Conservation (phyloP, 2,888 invertebrate species). For the Polydrusus tereticollis region DNA sequence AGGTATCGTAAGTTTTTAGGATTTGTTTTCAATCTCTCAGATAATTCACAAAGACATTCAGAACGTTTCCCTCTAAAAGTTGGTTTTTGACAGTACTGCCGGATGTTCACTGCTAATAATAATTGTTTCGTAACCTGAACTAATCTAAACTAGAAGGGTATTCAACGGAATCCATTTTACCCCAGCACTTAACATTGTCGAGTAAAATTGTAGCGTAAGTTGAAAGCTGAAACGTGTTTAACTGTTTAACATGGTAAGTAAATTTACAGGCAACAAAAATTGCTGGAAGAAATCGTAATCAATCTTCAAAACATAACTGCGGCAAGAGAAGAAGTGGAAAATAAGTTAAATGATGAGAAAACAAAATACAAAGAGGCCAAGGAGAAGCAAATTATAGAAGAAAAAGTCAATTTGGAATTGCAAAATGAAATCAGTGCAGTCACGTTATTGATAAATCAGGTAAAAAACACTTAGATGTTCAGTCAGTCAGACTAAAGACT, state of each 20-base stretch:
- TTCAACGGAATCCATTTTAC: too few species aligned
- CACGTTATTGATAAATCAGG: conserved; percentile 70
- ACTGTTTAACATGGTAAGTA: too few species aligned
- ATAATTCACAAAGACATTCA: too few species aligned
- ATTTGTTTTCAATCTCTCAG: too few species aligned
- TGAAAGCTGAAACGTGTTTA: background rate
- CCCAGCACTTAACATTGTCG: too few species aligned
- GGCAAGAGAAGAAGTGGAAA: conserved; percentile 70
- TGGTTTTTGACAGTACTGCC: too few species aligned
- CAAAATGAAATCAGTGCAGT: conserved; percentile 73
- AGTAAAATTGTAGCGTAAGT: too few species aligned
- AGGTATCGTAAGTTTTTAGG: too few species aligned
- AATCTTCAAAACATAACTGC: conserved; percentile 69
- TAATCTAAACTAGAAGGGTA: too few species aligned
- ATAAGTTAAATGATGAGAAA: conserved; percentile 67
- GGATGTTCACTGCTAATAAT: too few species aligned
- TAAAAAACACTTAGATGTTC: background rate
- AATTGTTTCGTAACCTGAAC: too few species aligned
- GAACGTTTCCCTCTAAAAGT: too few species aligned
- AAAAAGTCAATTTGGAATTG: conserved; percentile 63
- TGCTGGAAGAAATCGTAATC: conserved; percentile 70
- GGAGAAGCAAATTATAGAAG: conserved; percentile 35
- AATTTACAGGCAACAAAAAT: conserved; percentile 65
- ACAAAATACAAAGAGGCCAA: conserved; percentile 65
- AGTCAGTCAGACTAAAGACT: background rate